Evolutionary conservation across 2,888 invertebrate genomes (phyloP), one percentile per base, ranked within the genome.

Genomic region (Athripsodes cinereus): DNA sequence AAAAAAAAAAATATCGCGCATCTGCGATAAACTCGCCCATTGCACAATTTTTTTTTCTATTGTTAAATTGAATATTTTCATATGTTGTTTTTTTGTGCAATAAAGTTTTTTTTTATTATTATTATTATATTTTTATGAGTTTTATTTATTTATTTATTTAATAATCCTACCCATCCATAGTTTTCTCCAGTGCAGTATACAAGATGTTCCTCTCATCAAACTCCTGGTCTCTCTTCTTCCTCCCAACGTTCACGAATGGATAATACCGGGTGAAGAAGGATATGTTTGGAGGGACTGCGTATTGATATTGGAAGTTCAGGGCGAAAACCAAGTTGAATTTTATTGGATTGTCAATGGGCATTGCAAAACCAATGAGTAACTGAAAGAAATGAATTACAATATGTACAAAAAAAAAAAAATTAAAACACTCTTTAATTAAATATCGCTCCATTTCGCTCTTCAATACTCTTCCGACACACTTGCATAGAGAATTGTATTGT

Each of bases 301-400:
- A 86, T 67, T 86, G 86, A 68, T 82, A 86, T 69, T 86, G 86
- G 60, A 86, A 77, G 69, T 86, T 86, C 53, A 78, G 78, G 0
- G 77, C 80, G 61, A 84, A 82, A 1, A 74, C 71, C 63, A 87
- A 67, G 55, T 73, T 78, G 55, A 82, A 71, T 57, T 73, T 74
- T 49, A 79, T 81, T 0, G 75, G 72, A 8, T 80, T 76, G 22
- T 78, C 72, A 5, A 86, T 72, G 1, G 87, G 86, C 1, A 79
- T 67, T 10, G 79, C 76, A 20, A 84, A 68, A 13, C 85, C 85
- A 8, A 83, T 65, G 46, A 86, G 71, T 2, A 86, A 70, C 86
- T 86, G 74, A 57, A 72, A n/a, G n/a, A n/a, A n/a, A n/a, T n/a
- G n/a, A n/a, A n/a, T n/a, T n/a, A n/a, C n/a, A n/a, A 72, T 52